Evolutionary conservation across 2,888 invertebrate genomes (phyloP), one percentile per base, ranked within the genome.

Genomic region (Acronicta leporina): DNA sequence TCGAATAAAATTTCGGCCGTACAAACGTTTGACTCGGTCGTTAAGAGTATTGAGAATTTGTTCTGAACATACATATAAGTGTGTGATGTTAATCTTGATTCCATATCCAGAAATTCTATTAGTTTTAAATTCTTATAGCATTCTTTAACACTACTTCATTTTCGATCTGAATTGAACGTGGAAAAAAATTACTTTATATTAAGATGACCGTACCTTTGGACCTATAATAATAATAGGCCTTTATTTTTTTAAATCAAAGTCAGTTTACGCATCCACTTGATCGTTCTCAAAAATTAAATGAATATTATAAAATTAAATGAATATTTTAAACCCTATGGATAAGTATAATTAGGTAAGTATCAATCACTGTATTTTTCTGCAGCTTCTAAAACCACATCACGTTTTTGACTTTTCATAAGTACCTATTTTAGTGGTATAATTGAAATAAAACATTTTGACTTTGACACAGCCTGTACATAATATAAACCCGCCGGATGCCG

Each of bases 391-490:
- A 20, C 20, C 20, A 20, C 20, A 20, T 20, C 20, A 20, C 4
- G 20, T 20, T 20, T 20, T 20, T 20, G 20, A 20, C 20, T 20
- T 20, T 20, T 20, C 20, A 20, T 3, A 20, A 20, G 20, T 20
- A 20, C 20, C 20, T 20, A 20, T 4, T 20, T 20, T 20, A 20
- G 20, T 20, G 20, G 20, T 20, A 8, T 0, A 8, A 30, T 8
- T 27, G 27, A 5, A 27, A 16, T 42, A 20, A 20, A 20, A 20
- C n/a, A n/a, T n/a, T 15, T 15, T 10, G 1, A n/a, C 2, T 16
- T 27, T 27, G 7, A 27, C 7, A 16, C 20, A 84, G 0, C 83
- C 83, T 83, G 73, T 88, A 85, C 50, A 68, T 60, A 43, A 58
- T 8, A 63, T 57, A 48, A 74, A 65, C 55, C 66, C 60, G 64